Evolutionary conservation across 2,888 invertebrate genomes (phyloP).

Genomic region (Himalopsyche tibetana): DNA sequence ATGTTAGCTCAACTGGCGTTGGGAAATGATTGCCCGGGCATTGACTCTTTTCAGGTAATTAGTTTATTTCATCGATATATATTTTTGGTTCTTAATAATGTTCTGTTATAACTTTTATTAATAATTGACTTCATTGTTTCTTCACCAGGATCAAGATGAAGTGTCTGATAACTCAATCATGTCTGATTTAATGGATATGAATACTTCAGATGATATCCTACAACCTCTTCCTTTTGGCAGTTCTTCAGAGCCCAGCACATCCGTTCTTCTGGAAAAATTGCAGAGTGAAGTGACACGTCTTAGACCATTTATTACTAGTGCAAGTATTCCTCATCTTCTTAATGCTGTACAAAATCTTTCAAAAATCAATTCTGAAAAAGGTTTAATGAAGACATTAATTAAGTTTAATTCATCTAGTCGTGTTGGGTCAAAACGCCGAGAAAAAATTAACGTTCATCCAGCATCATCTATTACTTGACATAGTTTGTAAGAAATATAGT

Average conservation of each 20-base stretch:
- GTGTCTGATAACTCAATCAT: background rate
- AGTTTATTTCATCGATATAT: slow-evolving; percentile 43
- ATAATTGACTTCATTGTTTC: slow-evolving; percentile 60
- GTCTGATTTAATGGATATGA: background rate
- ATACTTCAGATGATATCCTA: background rate
- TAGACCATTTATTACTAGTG: background rate
- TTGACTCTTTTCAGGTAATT: background rate
- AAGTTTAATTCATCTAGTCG: background rate
- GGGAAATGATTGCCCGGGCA: background rate
- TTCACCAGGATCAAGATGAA: slow-evolving; percentile 70
- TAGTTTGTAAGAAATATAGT: too few relatives aligned
- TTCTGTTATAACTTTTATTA: too few relatives aligned
- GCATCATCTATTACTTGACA: background rate
- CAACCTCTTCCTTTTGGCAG: background rate
- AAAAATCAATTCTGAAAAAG: background rate
- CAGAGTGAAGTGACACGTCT: slow-evolving; percentile 60
- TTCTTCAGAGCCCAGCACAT: background rate
- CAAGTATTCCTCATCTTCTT: slow-evolving; percentile 3
- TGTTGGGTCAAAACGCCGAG: background rate
- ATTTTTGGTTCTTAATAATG: background rate
- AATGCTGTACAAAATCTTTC: background rate
- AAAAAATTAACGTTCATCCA: background rate
- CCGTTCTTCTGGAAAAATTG: background rate
- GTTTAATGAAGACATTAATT: background rate
- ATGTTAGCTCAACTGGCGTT: background rate